A percentile compares a stretch with the other conserved stretches of the same genome.
phyloP scores from a whole-genome alignment of 2,113 vertebrate genomes.

The Pteruthius melanotis region DNA sequence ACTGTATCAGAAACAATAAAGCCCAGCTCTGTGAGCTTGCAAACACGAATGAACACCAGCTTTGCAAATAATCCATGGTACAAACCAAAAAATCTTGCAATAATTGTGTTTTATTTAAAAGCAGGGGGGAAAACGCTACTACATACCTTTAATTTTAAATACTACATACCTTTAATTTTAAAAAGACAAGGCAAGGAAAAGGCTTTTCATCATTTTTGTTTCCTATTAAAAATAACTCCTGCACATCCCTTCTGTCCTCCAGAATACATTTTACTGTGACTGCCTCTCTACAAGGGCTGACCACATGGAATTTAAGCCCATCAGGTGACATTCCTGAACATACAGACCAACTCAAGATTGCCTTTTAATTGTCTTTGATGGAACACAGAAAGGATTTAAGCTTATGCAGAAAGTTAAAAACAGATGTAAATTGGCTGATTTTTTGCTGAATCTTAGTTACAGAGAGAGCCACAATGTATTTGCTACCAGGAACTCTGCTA shows the following conservation, averaged over 20 bases:
- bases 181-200: too few relatives aligned
- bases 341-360: neutral
- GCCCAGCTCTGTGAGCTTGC: neutral
- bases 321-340: neutral
- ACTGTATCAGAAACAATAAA: conserved; percentile 49
- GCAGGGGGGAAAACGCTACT: accelerated
- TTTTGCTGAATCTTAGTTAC: neutral
- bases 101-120: neutral
- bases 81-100: neutral
- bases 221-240: neutral
- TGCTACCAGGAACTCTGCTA: neutral
- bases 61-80: neutral
- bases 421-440: neutral
- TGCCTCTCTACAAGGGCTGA: neutral
- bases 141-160: neutral
- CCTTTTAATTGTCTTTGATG: neutral
- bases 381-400: neutral
- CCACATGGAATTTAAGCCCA: neutral
- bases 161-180: too few relatives aligned
- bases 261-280: neutral
- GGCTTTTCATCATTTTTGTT: neutral
- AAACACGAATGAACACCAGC: neutral
- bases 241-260: neutral
- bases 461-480: neutral
- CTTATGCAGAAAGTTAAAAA: neutral